Evolutionary conservation across 2,888 invertebrate species (phyloP), one percentile per base, ranked within the genome.

Genomic region (Cenopis cana): DNA sequence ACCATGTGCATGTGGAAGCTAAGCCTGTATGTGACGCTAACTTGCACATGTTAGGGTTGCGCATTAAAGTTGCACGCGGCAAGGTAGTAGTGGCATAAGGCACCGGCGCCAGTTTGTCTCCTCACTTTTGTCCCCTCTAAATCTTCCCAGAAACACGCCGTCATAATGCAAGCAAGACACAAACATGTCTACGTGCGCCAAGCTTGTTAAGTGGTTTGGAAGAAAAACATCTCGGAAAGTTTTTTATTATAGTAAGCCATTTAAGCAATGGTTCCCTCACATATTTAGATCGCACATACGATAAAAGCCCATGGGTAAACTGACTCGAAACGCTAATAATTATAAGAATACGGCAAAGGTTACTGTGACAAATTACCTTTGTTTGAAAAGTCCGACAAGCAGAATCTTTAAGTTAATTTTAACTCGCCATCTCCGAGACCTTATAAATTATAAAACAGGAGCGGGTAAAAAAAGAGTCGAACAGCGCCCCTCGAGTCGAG

Each of bases 141-240:
- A 92, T 92, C 91, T 91, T 86, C 82, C 82, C 85, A 89, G 91
- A 89, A 91, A 88, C 91, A 89, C 91, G 88, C 91, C 89, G 91
- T 93, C 92, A 92, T 93, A 93, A 92, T 93, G 93, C 93, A 93
- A 89, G 92, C 90, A 88, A 86, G 90, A 90, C 91, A 92, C 93
- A 93, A 92, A 93, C 92, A 93, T 90, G 89, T 90, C 91, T 91
- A 88, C 91, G 88, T 91, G 90, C 92, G 92, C 93, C 93, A 92
- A 92, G 88, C 91, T 89, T 90, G 93, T 91, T 93, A 93, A 93
- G 93, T 93, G 93, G 93, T 92, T 93, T 89, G 93, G 93, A 93
- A 93, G 93, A 93, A 93, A 92, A 93, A 93, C 93, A 93, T 92
- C 93, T 88, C 89, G 85, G 88, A 92, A 93, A 93, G 87, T 93